These are phyloP conservation scores for Rotaria sp. DNA, from an alignment of 2,888 invertebrate genomes.

Conservation along the genomic window DNA sequence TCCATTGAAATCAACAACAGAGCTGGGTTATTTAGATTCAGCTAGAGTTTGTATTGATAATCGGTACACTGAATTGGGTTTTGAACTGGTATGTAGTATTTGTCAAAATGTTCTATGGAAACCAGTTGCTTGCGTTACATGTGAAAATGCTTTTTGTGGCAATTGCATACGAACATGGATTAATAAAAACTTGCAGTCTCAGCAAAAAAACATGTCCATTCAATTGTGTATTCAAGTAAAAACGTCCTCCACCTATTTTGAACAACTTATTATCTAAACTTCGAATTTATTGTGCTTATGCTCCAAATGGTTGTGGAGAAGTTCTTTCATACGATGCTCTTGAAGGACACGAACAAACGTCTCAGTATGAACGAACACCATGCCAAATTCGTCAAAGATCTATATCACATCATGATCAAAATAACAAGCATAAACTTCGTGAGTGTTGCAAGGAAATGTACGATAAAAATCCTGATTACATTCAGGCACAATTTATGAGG, in stretches of 20 bases:
- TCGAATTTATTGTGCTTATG: background rate
- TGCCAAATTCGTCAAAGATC: background rate
- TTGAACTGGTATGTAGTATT: background rate
- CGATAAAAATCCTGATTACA: background rate
- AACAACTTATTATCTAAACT: background rate
- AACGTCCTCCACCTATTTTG: background rate
- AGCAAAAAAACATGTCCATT: background rate
- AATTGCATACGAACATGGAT: background rate
- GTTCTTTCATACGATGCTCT: background rate
- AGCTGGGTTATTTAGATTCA: background rate
- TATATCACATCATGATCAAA: background rate
- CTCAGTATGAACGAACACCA: background rate
- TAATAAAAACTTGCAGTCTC: background rate
- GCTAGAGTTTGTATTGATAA: background rate
- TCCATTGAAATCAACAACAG: background rate
- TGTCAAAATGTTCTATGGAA: background rate
- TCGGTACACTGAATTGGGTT: background rate
- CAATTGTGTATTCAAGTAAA: background rate
- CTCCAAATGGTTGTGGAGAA: background rate
- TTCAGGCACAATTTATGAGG: background rate
- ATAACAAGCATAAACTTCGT: background rate
- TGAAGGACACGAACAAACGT: background rate
- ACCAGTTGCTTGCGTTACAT: background rate
- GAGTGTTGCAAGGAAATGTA: background rate
- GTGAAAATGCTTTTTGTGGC: background rate